Evolutionary conservation across 2,888 invertebrate genomes (phyloP).

Genomic region (Tortricodes alternella): DNA sequence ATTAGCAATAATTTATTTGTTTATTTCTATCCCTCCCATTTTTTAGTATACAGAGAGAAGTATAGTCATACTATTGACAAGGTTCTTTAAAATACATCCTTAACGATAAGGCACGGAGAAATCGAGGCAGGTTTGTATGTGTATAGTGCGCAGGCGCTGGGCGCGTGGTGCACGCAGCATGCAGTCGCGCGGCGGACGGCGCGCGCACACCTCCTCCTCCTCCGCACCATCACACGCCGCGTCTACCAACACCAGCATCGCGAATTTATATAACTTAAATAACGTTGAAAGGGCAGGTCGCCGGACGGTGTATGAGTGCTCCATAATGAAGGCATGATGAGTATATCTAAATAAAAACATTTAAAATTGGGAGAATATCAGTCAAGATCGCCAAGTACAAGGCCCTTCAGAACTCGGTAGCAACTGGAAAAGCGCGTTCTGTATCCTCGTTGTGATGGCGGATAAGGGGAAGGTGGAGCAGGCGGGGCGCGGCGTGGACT

Average conservation of each 20-base stretch:
- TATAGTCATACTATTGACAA: not conserved
- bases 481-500: conserved; percentile 48
- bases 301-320: no score
- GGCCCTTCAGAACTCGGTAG: not conserved
- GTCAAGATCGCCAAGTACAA: not conserved
- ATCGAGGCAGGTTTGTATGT: not conserved
- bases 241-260: no score
- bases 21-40: no score
- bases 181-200: not conserved
- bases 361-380: not conserved
- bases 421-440: not conserved
- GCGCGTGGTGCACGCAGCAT: not conserved
- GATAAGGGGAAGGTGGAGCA: conserved; percentile 5
- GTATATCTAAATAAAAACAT: no score
- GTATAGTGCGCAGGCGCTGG: no score
- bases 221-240: no score
- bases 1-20: no score
- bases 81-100: not conserved
- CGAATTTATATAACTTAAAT: no score
- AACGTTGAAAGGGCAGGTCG: no score
- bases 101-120: not conserved
- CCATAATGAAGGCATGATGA: no score
- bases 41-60: no score
- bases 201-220: not conserved
- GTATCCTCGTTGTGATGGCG: conserved; percentile 27